Evolutionary conservation across 2,797 vertebrate genomes (phyloP), one percentile per base, ranked within the genome.

Genomic region (Hyperoplus lanceolatus): DNA sequence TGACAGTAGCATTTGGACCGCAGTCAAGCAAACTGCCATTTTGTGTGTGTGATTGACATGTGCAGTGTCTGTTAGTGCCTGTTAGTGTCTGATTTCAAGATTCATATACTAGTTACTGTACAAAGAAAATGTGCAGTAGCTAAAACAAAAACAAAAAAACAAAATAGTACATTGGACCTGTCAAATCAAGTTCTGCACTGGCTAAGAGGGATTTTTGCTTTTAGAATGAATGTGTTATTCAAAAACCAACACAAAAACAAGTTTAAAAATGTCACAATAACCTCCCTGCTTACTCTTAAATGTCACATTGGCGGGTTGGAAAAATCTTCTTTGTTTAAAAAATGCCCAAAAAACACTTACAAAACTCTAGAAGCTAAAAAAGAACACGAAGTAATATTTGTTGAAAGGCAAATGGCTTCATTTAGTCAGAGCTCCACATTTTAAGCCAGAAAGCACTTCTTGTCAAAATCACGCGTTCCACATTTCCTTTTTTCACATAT

Each of bases 41-140:
- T 70, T 12, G 66, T 18, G 36, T 7, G 29, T 11, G 45, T 80
- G 83, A 90, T 79, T 64, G 84, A 86, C 82, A 51, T 79, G 82
- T 80, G 86, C 71, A 64, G 67, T 16, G 60, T 57, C 73, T 74
- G 83, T 61, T 56, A 49, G 68, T 71, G 29, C 74, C 75, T 59
- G 77, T n/a, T n/a, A n/a, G n/a, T 64, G 67, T 67, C 79, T 66
- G 56, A 77, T 72, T 29, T 75, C 56, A 55, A 67, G 36, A 86
- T 82, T 83, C 83, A 69, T 62, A 36, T 82, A 39, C 78, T 76
- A 74, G 79, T 83, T 83, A 76, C 53, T 53, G 42, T 69, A 73
- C 66, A 64, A 79, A 59, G 64, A 53, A 50, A 65, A 46, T 55
- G 18, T n/a, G 38, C 56, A n/a, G 51, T 38, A 0, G 16, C 57